These are phyloP conservation scores for Regulus satrapa DNA, from an alignment of 2,113 vertebrate genomes.

Conservation along the genomic window DNA sequence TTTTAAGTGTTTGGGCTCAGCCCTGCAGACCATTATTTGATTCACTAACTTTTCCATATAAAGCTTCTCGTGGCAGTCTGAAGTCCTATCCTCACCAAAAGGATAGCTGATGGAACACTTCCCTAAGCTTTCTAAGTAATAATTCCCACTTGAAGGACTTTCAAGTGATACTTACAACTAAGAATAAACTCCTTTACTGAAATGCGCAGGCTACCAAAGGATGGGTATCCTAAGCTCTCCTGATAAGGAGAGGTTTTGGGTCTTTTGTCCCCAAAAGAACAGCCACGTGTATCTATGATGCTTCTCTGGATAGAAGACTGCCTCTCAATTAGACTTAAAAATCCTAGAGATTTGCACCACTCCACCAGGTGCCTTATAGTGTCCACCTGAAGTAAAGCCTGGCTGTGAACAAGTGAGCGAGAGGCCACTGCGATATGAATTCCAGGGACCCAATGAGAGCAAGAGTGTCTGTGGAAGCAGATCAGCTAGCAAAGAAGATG, in stretches of 20 bases:
- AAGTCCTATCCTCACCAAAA: not conserved
- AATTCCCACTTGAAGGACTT: not conserved
- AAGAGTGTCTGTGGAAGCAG: accelerated
- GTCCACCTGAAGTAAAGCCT: not conserved
- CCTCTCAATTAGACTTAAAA: not conserved
- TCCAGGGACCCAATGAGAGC: not conserved
- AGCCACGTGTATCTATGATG: not conserved
- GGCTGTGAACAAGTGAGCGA: not conserved
- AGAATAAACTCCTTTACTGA: not conserved
- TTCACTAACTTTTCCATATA: not conserved
- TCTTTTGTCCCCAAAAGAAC: not conserved
- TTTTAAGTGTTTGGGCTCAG: not conserved
- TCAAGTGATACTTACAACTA: not conserved
- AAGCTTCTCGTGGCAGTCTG: not conserved
- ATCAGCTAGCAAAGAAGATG: accelerated
- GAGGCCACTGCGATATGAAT: not conserved
- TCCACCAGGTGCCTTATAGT: not conserved
- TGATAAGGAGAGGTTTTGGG: not conserved
- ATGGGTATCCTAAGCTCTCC: not conserved
- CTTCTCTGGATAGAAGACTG: not conserved
- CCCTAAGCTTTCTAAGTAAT: not conserved
- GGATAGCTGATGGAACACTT: not conserved
- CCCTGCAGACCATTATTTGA: not conserved
- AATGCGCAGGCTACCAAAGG: not conserved
- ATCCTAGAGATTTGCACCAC: not conserved